Conservation (phyloP, 2,888 invertebrate species). For the Chrysolina oricalcia region DNA sequence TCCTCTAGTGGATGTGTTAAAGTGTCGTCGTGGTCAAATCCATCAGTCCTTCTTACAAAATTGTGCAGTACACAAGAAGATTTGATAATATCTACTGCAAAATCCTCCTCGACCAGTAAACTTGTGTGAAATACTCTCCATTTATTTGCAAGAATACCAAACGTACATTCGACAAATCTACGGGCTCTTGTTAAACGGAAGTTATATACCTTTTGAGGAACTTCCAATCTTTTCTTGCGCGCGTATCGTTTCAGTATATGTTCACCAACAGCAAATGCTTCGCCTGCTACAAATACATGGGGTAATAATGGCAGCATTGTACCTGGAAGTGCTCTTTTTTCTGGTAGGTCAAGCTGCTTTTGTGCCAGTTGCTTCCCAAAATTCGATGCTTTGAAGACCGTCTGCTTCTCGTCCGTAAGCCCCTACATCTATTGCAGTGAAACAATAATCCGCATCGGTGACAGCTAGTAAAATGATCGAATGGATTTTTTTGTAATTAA, state of each 20-base stretch:
- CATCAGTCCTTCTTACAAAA: not conserved
- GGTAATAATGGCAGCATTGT: slow-evolving; percentile 23
- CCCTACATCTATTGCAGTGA: slow-evolving; percentile 59
- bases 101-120: not conserved
- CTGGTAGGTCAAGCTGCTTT: slow-evolving; percentile 26
- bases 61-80: not conserved
- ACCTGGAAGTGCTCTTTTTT: slow-evolving; percentile 27
- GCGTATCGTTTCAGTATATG: not conserved
- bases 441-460: slow-evolving; percentile 60
- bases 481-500: slow-evolving; percentile 16
- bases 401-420: slow-evolving; percentile 60
- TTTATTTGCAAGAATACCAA: not conserved
- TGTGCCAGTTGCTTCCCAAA: slow-evolving; percentile 11
- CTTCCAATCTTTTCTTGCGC: not conserved
- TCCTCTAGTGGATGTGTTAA: not conserved
- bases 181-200: not conserved
- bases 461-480: slow-evolving; percentile 60
- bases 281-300: slow-evolving; percentile 31
- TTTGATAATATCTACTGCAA: not conserved
- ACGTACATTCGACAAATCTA: not conserved
- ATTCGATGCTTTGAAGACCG: slow-evolving; percentile 47
- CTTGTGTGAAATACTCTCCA: not conserved
- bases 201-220: not conserved
- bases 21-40: not conserved
- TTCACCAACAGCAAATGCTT: slow-evolving; percentile 5